Conservation (phyloP, 2,797 vertebrate species). For the Spinibarbus caldwelli region DNA sequence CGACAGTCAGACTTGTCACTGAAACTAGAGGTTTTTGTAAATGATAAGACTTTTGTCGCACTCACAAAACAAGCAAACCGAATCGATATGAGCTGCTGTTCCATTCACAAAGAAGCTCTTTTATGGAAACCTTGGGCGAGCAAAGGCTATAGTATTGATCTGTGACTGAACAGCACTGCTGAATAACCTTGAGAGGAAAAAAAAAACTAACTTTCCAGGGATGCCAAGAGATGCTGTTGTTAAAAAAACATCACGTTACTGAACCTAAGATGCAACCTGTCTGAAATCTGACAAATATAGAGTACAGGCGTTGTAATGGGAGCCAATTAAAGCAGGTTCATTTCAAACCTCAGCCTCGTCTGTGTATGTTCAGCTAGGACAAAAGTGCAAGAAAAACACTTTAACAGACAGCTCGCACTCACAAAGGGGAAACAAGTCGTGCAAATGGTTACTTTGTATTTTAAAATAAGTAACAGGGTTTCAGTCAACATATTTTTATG, state of each 20-base stretch:
- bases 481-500: background rate
- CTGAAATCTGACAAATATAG: conserved; percentile 4
- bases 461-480: background rate
- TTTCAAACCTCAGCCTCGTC: background rate
- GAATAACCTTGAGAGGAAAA: conserved; percentile 18
- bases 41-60: conserved; percentile 37
- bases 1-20: background rate
- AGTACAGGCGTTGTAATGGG: conserved; percentile 2
- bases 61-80: conserved; percentile 53
- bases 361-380: background rate
- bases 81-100: conserved; percentile 68
- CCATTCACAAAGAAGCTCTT: conserved; percentile 63
- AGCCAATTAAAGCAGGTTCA: background rate
- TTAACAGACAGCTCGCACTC: background rate
- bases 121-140: conserved; percentile 57
- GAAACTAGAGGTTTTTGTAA: conserved; percentile 29
- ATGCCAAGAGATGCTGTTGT: conserved; percentile 39
- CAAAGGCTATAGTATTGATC: conserved; percentile 69
- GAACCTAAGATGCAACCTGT: background rate
- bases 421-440: background rate
- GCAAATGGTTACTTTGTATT: background rate
- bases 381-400: background rate
- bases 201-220: conserved; percentile 51
- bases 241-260: background rate
- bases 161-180: conserved; percentile 53